A percentile compares a stretch with the other conserved stretches of the same genome.
Evolutionary conservation across 92 coral and sea anemone genomes (phyloP).

Genomic region (Blastomussa wellsi): DNA sequence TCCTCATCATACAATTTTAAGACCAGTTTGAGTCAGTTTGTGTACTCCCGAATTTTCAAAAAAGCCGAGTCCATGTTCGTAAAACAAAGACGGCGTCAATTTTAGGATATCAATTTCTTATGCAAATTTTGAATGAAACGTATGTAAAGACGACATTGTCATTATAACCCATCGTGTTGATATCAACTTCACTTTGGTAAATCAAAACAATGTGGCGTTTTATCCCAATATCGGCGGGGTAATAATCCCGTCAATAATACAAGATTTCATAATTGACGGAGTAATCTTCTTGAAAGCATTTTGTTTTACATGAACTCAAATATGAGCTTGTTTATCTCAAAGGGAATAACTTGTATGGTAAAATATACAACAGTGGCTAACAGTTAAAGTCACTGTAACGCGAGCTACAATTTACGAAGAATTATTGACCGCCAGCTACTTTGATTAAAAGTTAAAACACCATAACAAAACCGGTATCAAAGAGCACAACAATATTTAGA

Average conservation of each 20-base stretch:
- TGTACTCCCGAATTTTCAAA: neutral
- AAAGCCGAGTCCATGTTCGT: neutral
- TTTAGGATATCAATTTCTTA: neutral
- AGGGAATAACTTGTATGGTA: no score
- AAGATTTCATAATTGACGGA: neutral
- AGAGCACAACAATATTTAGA: no score
- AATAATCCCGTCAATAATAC: neutral
- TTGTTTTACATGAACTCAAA: neutral
- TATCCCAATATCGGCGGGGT: neutral
- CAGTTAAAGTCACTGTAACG: neutral
- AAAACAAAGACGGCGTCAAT: neutral
- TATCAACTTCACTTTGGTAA: conserved; percentile 1
- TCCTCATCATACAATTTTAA: no score
- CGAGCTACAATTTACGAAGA: neutral
- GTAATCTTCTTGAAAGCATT: neutral
- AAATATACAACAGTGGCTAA: neutral
- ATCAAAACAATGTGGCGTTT: conserved; percentile 15
- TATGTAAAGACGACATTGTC: neutral
- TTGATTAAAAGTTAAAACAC: conserved; percentile 1
- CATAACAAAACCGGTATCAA: neutral
- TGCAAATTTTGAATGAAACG: neutral
- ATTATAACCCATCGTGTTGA: neutral
- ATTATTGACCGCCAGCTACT: conserved; percentile 11
- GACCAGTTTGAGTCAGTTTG: no score
- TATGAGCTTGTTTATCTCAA: neutral